Evolutionary conservation across 1,140 invertebrate genomes (phyloP).

Genomic region (Thaumetopoea pityocampa): DNA sequence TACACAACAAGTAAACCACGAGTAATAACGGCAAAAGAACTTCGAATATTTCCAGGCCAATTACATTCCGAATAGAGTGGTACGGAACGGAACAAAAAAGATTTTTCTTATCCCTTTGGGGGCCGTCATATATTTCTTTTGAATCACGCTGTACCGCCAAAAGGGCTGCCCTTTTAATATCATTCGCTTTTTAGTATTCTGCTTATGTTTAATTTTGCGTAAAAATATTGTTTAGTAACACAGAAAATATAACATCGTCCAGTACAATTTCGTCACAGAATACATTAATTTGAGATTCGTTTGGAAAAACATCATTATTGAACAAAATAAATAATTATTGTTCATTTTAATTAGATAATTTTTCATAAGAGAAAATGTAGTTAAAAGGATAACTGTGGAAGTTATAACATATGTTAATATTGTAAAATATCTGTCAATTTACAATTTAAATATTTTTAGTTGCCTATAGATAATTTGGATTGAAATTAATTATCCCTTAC

Average conservation of each 20-base stretch:
- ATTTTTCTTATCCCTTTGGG: conserved; percentile 20
- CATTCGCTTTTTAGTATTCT: conserved; percentile 15
- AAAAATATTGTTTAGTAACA: not conserved
- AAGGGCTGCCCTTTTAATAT: conserved; percentile 25
- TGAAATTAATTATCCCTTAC: no score
- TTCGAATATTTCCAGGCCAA: conserved; percentile 19
- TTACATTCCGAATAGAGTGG: conserved; percentile 22
- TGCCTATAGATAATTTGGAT: no score
- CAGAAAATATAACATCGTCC: no score
- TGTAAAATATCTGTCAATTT: no score
- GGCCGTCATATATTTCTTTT: conserved; percentile 26
- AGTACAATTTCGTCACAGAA: conserved; percentile 12
- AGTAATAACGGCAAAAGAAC: conserved; percentile 9
- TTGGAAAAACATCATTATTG: no score
- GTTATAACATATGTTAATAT: no score
- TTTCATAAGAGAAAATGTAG: no score
- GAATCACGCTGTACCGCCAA: conserved; percentile 17
- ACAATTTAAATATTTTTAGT: no score
- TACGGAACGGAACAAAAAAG: conserved; percentile 16
- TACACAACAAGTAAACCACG: conserved; percentile 9
- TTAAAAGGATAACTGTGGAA: no score
- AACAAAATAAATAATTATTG: no score
- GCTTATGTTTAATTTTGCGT: conserved; percentile 16
- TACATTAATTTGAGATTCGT: no score
- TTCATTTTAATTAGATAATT: no score